phyloP scores from a whole-genome alignment of 2,113 vertebrate genomes.

The Carassius gibelio region DNA sequence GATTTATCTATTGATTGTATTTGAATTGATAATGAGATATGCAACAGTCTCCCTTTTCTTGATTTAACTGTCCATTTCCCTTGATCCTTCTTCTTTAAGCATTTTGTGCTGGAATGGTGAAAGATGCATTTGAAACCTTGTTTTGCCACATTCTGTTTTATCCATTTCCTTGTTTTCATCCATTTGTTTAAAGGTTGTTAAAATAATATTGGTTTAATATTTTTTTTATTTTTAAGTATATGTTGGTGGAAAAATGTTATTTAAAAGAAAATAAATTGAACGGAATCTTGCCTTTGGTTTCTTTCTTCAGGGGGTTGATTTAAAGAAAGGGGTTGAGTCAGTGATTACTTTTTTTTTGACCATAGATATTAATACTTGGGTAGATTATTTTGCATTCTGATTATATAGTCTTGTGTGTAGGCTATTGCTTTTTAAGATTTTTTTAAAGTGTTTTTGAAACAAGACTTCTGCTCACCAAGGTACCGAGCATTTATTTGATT shows the following conservation, averaged over 20 bases:
- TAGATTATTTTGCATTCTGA: background rate
- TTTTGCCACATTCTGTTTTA: constrained; percentile 28
- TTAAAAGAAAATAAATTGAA: constrained; percentile 78
- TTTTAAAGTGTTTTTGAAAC: background rate
- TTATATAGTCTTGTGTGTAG: background rate
- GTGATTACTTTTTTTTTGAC: background rate
- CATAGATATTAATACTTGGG: background rate
- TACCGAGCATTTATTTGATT: background rate
- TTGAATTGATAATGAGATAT: constrained; percentile 17
- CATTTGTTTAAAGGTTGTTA: constrained; percentile 37
- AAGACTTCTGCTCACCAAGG: background rate
- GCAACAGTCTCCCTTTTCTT: constrained; percentile 8
- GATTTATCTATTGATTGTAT: background rate
- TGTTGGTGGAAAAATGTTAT: constrained; percentile 79
- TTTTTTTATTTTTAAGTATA: constrained; percentile 61
- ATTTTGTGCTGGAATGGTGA: constrained; percentile 30
- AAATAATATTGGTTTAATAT: constrained; percentile 51
- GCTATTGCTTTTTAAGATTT: no score
- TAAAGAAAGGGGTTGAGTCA: background rate
- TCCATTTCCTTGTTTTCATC: constrained; percentile 21
- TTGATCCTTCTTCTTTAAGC: background rate
- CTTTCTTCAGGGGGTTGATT: background rate
- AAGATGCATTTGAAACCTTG: constrained; percentile 12
- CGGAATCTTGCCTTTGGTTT: constrained; percentile 25
- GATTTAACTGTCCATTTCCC: constrained; percentile 7